A percentile compares a stretch with the other conserved stretches of the same genome.
Conservation (phyloP, 2,888 invertebrate species). For the Molanna angustata region DNA sequence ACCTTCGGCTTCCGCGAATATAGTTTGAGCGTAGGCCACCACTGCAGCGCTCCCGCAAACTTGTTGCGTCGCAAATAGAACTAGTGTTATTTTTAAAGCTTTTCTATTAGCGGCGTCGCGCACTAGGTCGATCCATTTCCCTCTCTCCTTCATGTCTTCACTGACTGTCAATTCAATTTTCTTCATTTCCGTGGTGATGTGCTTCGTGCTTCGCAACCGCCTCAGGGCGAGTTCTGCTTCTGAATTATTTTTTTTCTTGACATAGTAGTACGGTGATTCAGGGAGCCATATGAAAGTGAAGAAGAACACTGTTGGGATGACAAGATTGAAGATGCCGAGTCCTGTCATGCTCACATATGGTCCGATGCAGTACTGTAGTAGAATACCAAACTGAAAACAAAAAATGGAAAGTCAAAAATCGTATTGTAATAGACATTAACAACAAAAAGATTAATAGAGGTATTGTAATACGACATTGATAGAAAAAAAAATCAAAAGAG, state of each 20-base stretch:
- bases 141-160: slow-evolving; percentile 53
- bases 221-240: slow-evolving; percentile 58
- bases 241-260: slow-evolving; percentile 52
- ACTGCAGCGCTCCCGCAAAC: slow-evolving; percentile 64
- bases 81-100: slow-evolving; percentile 61
- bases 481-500: too few relatives aligned
- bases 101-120: slow-evolving; percentile 56
- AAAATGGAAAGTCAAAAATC: too few relatives aligned
- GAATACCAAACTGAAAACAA: slow-evolving; percentile 55
- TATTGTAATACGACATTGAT: too few relatives aligned
- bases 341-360: slow-evolving; percentile 55
- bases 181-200: slow-evolving; percentile 54
- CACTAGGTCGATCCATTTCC: slow-evolving; percentile 54
- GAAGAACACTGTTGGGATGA: slow-evolving; percentile 56
- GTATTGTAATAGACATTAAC: too few relatives aligned
- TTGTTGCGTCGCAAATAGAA: slow-evolving; percentile 61
- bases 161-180: slow-evolving; percentile 54
- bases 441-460: too few relatives aligned
- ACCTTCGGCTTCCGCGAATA: slow-evolving; percentile 53
- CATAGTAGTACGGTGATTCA: slow-evolving; percentile 64
- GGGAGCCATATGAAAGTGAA: slow-evolving; percentile 60
- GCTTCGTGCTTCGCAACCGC: slow-evolving; percentile 55
- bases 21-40: slow-evolving; percentile 60
- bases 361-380: slow-evolving; percentile 60
- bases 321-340: slow-evolving; percentile 55